phyloP scores from a whole-genome alignment of 2,113 vertebrate species.

The Galbula dea region DNA sequence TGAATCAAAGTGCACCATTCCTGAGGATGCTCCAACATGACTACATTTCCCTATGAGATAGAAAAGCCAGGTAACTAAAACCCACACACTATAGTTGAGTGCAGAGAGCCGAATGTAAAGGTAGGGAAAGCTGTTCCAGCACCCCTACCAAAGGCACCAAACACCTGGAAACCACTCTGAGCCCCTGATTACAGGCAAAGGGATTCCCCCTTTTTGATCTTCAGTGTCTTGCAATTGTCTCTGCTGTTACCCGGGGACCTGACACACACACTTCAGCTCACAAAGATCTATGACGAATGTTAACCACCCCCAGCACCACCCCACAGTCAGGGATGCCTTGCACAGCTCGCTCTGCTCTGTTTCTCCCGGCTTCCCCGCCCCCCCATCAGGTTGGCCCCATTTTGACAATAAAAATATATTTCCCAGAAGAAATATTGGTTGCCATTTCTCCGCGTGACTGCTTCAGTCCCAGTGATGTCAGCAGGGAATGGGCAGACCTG shows the following conservation, averaged over 20 bases:
- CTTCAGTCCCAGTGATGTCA: constrained; percentile 1
- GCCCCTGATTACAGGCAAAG: constrained; percentile 27
- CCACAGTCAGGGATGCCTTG: not conserved
- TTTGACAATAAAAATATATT: constrained; percentile 59
- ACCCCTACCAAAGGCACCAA: not conserved
- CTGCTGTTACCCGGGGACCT: constrained; percentile 51
- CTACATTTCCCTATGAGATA: not conserved
- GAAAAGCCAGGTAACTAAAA: constrained; percentile 54
- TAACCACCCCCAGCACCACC: constrained; percentile 33
- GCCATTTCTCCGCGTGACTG: constrained; percentile 31
- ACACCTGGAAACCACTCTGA: constrained; percentile 20
- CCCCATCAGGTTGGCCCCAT: not conserved
- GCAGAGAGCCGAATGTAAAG: not conserved
- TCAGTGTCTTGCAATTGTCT: constrained; percentile 49
- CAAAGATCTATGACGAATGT: constrained; percentile 43
- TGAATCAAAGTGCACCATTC: constrained; percentile 35
- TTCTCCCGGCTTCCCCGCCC: not conserved
- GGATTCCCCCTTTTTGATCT: constrained; percentile 67
- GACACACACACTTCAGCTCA: constrained; percentile 55
- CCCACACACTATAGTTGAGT: not conserved
- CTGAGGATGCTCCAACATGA: not conserved
- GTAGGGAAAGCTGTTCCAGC: not conserved
- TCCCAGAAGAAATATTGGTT: constrained; percentile 30
- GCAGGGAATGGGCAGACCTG: constrained; percentile 14
- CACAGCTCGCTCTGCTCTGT: constrained; percentile 57